Evolutionary conservation across 2,113 vertebrate genomes (phyloP), one percentile per base, ranked within the genome.

Genomic region (Hydropotes inermis): DNA sequence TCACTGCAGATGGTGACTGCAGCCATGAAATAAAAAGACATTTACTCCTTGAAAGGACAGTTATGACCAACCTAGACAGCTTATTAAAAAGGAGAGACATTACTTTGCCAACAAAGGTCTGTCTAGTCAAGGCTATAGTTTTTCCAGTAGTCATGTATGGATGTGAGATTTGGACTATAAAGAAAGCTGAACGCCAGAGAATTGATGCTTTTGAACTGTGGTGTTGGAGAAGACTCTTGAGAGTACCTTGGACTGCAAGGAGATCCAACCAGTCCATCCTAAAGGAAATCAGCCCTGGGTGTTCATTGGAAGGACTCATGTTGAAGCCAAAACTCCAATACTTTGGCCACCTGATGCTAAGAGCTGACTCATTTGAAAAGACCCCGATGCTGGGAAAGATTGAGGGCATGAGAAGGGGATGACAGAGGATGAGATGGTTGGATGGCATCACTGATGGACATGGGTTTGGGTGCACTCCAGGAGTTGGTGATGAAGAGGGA

Each of bases 171-270:
- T 70, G 17, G 17, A 70, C n/a, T 36, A 1, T 21, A 1, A 36
- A 21, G 64, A 70, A 70, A 36, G n/a, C 64, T 70, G 64, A 36
- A 10, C 1, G 0, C 33, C 0, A 0, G 1, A 67, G 9, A 36
- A 21, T 70, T 70, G n/a, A 36, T 36, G 33, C 17, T 70, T 70
- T 70, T 70, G 64, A 70, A 70, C 64, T 1, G 4, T 0, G 9
- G 9, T 36, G 9, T 70, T 70, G n/a, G 64, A 70, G 64, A 70
- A 70, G 64, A 70, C n/a, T 36, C 19, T 70, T 70, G n/a, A 36
- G 64, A 11, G n/a, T 36, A n/a, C 64, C 9, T 36, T 70, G 9
- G n/a, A 36, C n/a, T 70, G 0, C n/a, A 70, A 6, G n/a, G 64
- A 70, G n/a, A 36, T 36, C n/a, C 1, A 1, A 36, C 17, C n/a